Evolutionary conservation across 2,113 vertebrate genomes (phyloP), one percentile per base, ranked within the genome.

Genomic region (Ancistrus triradiatus): DNA sequence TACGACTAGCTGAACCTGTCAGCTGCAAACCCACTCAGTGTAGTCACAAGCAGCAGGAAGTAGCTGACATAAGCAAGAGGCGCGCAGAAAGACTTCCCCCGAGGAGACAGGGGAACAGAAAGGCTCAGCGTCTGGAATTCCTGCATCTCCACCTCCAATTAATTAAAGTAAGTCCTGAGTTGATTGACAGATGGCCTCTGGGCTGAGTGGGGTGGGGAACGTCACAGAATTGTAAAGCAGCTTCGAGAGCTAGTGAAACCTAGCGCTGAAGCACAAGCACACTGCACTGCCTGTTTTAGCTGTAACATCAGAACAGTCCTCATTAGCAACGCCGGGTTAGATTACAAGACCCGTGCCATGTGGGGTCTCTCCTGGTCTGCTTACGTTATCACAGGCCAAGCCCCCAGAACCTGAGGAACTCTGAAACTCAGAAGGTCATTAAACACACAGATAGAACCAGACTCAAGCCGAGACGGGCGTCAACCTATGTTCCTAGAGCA

Each of bases 161-260:
- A 77, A 73, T 76, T 74, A 79, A 51, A 79, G 66, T 63, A 51
- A 59, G 67, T 15, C 59, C 47, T 51, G 63, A 51, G 56, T 67
- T 78, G 71, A 78, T 25, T 78, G 77, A 64, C 74, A 67, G 66
- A 60, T 66, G 52, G 62, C 71, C 77, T 70, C 53, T 62, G 59
- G 71, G 69, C 70, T 46, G 63, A 62, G 74, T 33, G 27, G 22
- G 60, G 15, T 47, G 53, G 68, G 64, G 60, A 65, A 46, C 62
- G 59, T 71, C 35, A 50, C 68, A 74, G 68, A 78, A 69, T 78
- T 74, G 64, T 74, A 64, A 46, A 63, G 47, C 59, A 31, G 31
- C 59, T 72, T 43, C 66, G 47, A 46, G 56, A 68, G 48, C 46
- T 28, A 38, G 59, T 52, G 52, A 63, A 62, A 57, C 60, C 63